A percentile compares a stretch with the other conserved stretches of the same genome.
Evolutionary conservation across 2,113 vertebrate genomes (phyloP).

Genomic region (Ameiurus melas): DNA sequence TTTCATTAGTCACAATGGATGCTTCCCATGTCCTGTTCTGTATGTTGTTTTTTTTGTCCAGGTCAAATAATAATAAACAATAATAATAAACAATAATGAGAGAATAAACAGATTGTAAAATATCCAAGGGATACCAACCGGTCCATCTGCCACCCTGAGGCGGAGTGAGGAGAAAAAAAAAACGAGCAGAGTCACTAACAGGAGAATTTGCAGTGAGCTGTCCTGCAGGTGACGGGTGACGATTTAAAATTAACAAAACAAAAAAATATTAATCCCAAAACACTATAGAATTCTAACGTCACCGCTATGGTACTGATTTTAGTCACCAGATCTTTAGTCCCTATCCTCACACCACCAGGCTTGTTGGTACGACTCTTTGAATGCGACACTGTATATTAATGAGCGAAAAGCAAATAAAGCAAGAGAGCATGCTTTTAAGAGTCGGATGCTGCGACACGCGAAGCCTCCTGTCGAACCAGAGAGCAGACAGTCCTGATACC

Average conservation of each 20-base stretch:
- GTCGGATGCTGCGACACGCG: not conserved
- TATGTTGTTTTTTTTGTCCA: slow-evolving; percentile 56
- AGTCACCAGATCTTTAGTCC: slow-evolving; percentile 63
- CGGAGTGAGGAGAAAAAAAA: slow-evolving; percentile 54
- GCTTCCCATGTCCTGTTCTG: slow-evolving; percentile 60
- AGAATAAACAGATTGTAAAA: slow-evolving; percentile 83
- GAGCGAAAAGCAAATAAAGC: slow-evolving; percentile 33
- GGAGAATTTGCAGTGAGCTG: slow-evolving; percentile 33
- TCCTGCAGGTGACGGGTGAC: slow-evolving; percentile 59
- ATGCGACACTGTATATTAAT: not conserved
- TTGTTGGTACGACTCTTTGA: not conserved
- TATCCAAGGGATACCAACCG: slow-evolving; percentile 84
- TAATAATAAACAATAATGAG: slow-evolving; percentile 72
- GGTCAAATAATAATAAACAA: slow-evolving; percentile 43
- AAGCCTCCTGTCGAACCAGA: slow-evolving; percentile 5
- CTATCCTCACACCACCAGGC: not conserved
- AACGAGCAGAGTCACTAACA: slow-evolving; percentile 51
- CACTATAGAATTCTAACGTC: not conserved
- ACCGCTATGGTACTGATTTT: slow-evolving; percentile 61
- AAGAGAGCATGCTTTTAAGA: slow-evolving; percentile 35
- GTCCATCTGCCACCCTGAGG: slow-evolving; percentile 75
- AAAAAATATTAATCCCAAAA: slow-evolving; percentile 52
- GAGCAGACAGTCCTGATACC: slow-evolving; percentile 32
- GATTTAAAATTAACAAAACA: slow-evolving; percentile 47
- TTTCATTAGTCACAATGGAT: slow-evolving; percentile 71